Evolutionary conservation across 2,113 vertebrate species (phyloP).

Genomic region (Gobio gobio): DNA sequence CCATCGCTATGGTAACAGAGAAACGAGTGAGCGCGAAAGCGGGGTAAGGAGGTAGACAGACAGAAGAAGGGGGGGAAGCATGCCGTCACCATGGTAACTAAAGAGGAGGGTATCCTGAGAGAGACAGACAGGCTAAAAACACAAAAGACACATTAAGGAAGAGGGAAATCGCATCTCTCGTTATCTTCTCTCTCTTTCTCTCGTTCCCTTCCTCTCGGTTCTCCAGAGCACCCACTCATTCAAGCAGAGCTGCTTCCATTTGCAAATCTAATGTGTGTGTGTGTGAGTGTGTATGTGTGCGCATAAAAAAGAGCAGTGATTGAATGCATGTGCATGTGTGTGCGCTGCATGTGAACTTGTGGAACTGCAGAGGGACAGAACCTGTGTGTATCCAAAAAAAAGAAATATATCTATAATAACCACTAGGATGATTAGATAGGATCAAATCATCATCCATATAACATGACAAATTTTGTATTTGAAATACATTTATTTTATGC

Average conservation of each 20-base stretch:
- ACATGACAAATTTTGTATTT: too few relatives aligned
- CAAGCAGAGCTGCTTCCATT: slow-evolving; percentile 46
- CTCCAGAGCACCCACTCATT: slow-evolving; percentile 41
- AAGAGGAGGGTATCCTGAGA: slow-evolving; percentile 70
- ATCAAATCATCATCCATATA: not conserved
- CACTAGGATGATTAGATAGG: not conserved
- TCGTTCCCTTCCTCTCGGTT: slow-evolving; percentile 25
- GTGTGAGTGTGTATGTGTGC: slow-evolving; percentile 7
- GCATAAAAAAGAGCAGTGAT: slow-evolving; percentile 25
- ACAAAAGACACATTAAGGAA: slow-evolving; percentile 72
- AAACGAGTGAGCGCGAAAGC: slow-evolving; percentile 63
- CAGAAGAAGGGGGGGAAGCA: slow-evolving; percentile 57
- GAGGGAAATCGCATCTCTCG: slow-evolving; percentile 59
- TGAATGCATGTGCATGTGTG: slow-evolving; percentile 32
- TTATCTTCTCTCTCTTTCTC: slow-evolving; percentile 40
- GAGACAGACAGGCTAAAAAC: slow-evolving; percentile 58
- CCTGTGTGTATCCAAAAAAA: slow-evolving; percentile 5
- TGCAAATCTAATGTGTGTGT: slow-evolving; percentile 47
- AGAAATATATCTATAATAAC: not conserved
- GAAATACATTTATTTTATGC: too few relatives aligned
- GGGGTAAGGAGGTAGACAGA: slow-evolving; percentile 50
- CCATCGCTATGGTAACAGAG: slow-evolving; percentile 72
- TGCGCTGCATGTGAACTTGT: not conserved
- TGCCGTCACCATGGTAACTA: slow-evolving; percentile 78
- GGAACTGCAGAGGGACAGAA: slow-evolving; percentile 19